phyloP scores from a whole-genome alignment of 1,140 invertebrate species.

The Drosophila albomicans region DNA sequence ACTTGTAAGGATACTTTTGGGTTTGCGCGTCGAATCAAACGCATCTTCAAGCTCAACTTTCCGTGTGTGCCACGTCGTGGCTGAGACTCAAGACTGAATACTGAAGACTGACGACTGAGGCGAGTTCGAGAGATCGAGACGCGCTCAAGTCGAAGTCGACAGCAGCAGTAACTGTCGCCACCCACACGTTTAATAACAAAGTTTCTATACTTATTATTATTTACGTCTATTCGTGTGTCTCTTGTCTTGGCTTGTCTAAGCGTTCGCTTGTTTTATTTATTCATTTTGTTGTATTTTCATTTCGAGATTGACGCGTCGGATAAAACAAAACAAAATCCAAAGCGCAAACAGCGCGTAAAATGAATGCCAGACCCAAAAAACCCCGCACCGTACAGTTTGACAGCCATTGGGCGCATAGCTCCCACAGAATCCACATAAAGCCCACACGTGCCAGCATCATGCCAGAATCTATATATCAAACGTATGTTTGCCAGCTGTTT shows the following conservation, averaged over 20 bases:
- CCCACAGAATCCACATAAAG: slow-evolving; percentile 28
- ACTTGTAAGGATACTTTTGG: slow-evolving; percentile 45
- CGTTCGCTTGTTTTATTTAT: slow-evolving; percentile 15
- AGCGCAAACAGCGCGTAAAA: slow-evolving; percentile 49
- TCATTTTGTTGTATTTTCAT: slow-evolving; percentile 31
- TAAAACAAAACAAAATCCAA: slow-evolving; percentile 50
- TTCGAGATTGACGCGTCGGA: slow-evolving; percentile 69
- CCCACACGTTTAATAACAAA: slow-evolving; percentile 66
- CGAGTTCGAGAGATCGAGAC: not conserved
- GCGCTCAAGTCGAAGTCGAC: slow-evolving; percentile 18
- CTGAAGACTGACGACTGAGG: slow-evolving; percentile 15
- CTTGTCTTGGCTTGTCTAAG: slow-evolving; percentile 45
- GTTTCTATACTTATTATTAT: slow-evolving; percentile 68
- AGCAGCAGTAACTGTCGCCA: slow-evolving; percentile 53
- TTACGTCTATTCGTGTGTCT: slow-evolving; percentile 31
- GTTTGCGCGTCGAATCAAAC: slow-evolving; percentile 51
- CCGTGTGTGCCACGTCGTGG: slow-evolving; percentile 43
- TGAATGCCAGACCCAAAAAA: slow-evolving; percentile 22
- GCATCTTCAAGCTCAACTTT: slow-evolving; percentile 30
- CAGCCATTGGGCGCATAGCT: slow-evolving; percentile 23
- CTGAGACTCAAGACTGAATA: slow-evolving; percentile 56
- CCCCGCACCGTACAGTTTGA: slow-evolving; percentile 32
- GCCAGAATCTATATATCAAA: not conserved
- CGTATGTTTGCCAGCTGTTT: not conserved
- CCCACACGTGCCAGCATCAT: slow-evolving; percentile 35